Conservation (phyloP, 1,140 invertebrate genomes). For the Orchesella cincta region DNA sequence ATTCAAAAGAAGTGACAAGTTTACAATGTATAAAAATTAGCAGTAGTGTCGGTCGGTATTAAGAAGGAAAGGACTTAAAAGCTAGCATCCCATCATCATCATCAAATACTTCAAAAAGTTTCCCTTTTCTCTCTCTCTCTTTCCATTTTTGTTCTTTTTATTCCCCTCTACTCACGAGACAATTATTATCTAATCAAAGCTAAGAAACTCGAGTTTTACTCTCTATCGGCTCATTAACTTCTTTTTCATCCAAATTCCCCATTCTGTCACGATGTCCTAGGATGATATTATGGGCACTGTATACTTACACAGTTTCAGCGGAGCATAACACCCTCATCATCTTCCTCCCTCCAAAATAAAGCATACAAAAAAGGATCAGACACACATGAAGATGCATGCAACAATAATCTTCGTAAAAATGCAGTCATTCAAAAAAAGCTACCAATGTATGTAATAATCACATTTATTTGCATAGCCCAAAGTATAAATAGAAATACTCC, state of each 20-base stretch:
- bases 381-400: background rate
- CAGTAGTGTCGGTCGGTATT: too few species aligned
- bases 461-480: too few species aligned
- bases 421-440: too few species aligned
- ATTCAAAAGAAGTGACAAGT: too few species aligned
- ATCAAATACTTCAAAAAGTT: too few species aligned
- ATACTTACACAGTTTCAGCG: background rate
- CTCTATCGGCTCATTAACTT: constrained; percentile 13
- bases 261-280: constrained; percentile 23
- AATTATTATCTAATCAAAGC: constrained; percentile 29
- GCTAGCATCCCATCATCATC: too few species aligned
- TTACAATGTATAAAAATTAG: too few species aligned
- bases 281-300: background rate
- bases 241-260: background rate
- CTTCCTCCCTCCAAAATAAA: background rate
- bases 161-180: background rate
- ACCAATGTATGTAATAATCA: too few species aligned
- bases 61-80: too few species aligned
- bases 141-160: background rate
- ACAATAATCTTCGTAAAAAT: too few species aligned
- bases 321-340: background rate
- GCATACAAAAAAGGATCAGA: background rate
- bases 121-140: constrained; percentile 5
- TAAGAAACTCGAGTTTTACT: background rate
- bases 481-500: too few species aligned